Conservation (phyloP, 2,113 vertebrate genomes). For the Ameiurus melas region DNA sequence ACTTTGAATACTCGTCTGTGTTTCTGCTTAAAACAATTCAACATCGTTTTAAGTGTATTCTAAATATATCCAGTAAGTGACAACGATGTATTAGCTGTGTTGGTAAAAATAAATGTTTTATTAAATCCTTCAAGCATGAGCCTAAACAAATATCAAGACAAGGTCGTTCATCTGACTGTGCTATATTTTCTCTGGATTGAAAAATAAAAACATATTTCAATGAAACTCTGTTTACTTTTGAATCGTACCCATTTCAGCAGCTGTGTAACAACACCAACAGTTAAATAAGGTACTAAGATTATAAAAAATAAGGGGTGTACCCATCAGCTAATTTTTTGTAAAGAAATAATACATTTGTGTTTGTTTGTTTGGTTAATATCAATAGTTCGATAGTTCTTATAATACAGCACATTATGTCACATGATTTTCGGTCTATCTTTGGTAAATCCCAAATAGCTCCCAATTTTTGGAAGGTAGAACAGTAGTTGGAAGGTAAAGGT, state of each 20-base stretch:
- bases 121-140: not conserved
- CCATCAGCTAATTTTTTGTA: not conserved
- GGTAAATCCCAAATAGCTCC: not conserved
- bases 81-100: not conserved
- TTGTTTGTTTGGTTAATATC: too few species aligned
- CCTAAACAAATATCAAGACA: not conserved
- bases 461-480: not conserved
- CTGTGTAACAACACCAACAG: not conserved
- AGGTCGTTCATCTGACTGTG: not conserved
- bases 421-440: not conserved
- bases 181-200: not conserved
- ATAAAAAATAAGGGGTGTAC: not conserved
- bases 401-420: not conserved
- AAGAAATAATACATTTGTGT: not conserved
- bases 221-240: not conserved
- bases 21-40: not conserved
- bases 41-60: not conserved
- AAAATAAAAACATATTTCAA: not conserved
- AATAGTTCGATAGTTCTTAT: not conserved
- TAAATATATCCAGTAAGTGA: not conserved
- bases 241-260: not conserved
- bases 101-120: not conserved
- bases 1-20: not conserved
- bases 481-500: too few species aligned
- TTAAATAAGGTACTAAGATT: not conserved